A percentile compares a stretch with the other conserved stretches of the same genome.
These are phyloP conservation scores for Aromia moschata DNA, from an alignment of 2,888 invertebrate genomes.

Conservation along the genomic window DNA sequence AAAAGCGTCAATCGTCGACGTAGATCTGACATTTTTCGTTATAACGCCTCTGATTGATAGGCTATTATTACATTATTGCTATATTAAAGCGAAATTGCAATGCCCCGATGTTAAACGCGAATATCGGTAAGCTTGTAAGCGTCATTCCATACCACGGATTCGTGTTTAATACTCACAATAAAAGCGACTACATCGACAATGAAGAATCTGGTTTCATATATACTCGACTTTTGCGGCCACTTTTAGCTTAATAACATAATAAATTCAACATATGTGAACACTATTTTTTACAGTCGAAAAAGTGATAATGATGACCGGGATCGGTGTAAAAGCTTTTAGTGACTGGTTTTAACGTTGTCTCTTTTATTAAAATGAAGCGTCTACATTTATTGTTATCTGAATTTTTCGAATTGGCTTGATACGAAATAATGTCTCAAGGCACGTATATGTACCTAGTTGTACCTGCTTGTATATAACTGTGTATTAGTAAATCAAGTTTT, in stretches of 20 bases:
- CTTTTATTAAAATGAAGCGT: slow-evolving; percentile 44
- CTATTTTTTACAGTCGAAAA: slow-evolving; percentile 55
- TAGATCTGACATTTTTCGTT: slow-evolving; percentile 1
- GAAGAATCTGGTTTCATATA: slow-evolving; percentile 54
- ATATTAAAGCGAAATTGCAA: slow-evolving; percentile 12
- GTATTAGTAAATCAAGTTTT: too few relatives aligned
- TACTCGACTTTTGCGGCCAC: slow-evolving; percentile 56
- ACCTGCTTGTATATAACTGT: too few relatives aligned
- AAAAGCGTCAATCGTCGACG: not conserved
- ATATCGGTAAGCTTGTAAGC: slow-evolving; percentile 43
- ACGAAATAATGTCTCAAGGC: slow-evolving; percentile 8
- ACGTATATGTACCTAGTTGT: not conserved
- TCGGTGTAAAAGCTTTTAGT: slow-evolving; percentile 54
- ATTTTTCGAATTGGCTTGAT: slow-evolving; percentile 27
- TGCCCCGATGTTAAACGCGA: not conserved
- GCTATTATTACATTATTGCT: slow-evolving; percentile 18
- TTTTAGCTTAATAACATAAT: slow-evolving; percentile 61
- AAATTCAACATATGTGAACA: slow-evolving; percentile 62
- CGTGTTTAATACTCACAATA: slow-evolving; percentile 51
- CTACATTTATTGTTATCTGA: slow-evolving; percentile 43
- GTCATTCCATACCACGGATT: slow-evolving; percentile 39
- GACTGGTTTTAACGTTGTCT: slow-evolving; percentile 49
- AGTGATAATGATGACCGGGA: slow-evolving; percentile 51
- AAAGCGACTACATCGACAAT: slow-evolving; percentile 48
- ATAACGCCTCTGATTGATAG: slow-evolving; percentile 1